A percentile compares a stretch with the other conserved stretches of the same genome.
Evolutionary conservation across 2,113 vertebrate genomes (phyloP).

Genomic region (Nycticryphes semicollaris): DNA sequence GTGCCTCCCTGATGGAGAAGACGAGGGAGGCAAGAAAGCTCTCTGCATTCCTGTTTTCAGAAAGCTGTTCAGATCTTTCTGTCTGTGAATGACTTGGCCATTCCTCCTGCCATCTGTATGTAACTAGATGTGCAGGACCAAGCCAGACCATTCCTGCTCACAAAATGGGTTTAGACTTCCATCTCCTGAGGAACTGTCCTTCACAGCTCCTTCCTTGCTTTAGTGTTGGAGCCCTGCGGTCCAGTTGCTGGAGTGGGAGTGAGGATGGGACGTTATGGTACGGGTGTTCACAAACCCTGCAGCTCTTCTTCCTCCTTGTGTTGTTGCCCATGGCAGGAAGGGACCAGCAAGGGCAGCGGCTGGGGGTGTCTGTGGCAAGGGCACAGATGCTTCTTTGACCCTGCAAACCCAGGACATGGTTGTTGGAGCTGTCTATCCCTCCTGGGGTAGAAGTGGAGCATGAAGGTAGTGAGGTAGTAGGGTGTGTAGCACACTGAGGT

Average conservation of each 20-base stretch:
- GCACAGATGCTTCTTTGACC: neutral
- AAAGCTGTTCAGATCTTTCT: neutral
- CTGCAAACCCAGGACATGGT: neutral
- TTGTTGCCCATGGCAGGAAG: neutral
- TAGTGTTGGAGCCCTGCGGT: neutral
- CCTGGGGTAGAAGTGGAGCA: neutral
- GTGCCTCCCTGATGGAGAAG: neutral
- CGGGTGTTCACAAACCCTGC: neutral
- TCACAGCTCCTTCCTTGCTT: neutral
- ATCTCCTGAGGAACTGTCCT: neutral
- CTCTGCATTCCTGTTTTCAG: neutral
- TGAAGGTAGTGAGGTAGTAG: neutral
- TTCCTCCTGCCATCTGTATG: constrained; percentile 51
- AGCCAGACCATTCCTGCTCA: constrained; percentile 33
- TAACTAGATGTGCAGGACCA: constrained; percentile 41
- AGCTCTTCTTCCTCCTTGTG: neutral
- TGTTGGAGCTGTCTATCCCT: neutral
- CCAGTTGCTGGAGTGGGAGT: neutral
- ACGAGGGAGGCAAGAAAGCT: neutral
- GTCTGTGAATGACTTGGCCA: neutral
- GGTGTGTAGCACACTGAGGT: neutral
- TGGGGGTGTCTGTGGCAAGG: neutral
- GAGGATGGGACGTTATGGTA: neutral
- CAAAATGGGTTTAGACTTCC: constrained; percentile 39
- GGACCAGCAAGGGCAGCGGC: neutral